phyloP scores from a whole-genome alignment of 2,888 invertebrate species.

The Folsomia candida region DNA sequence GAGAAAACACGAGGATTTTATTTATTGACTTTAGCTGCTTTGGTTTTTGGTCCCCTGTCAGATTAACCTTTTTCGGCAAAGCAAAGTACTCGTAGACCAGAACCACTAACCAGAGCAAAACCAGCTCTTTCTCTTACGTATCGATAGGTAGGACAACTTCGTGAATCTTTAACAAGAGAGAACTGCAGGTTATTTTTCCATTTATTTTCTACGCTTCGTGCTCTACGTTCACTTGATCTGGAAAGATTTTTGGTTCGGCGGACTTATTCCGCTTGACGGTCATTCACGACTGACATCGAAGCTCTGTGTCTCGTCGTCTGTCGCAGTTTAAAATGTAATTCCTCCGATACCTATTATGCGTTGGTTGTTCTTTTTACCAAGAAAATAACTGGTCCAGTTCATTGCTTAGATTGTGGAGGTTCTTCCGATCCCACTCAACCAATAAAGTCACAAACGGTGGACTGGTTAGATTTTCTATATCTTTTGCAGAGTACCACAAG shows the following conservation, averaged over 20 bases:
- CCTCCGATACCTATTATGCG: neutral
- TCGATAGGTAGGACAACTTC: neutral
- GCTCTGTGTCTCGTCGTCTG: neutral
- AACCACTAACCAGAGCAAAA: neutral
- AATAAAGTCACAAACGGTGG: no score
- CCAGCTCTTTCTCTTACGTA: neutral
- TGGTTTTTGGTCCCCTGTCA: no score
- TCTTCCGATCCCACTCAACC: no score
- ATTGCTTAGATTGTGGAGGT: neutral
- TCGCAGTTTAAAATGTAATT: neutral
- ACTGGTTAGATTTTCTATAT: no score
- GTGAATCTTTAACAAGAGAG: neutral
- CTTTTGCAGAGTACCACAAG: no score
- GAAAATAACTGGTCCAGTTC: no score
- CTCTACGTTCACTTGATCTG: neutral
- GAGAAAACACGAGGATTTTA: no score
- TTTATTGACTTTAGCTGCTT: no score
- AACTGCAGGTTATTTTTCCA: neutral
- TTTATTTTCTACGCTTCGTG: neutral
- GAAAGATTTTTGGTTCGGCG: neutral
- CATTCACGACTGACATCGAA: neutral
- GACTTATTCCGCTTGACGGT: slow-evolving; percentile 17
- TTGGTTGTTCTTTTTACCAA: no score
- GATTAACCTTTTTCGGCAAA: no score
- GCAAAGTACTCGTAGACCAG: no score